phyloP scores from a whole-genome alignment of 2,113 vertebrate genomes.

The Dolichallabes microphthalmus region DNA sequence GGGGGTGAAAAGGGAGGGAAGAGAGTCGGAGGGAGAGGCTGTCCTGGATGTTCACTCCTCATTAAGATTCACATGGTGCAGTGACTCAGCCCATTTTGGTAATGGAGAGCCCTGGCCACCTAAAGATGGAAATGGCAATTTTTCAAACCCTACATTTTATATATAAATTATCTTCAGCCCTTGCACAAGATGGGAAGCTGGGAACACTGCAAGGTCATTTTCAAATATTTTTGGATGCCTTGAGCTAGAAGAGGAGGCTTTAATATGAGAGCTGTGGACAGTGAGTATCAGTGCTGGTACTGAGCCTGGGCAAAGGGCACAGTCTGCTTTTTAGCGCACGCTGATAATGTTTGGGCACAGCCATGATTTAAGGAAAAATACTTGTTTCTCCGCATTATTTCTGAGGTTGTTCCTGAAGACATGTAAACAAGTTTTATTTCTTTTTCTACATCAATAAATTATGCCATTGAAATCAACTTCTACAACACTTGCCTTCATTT shows the following conservation, averaged over 20 bases:
- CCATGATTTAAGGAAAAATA: conserved; percentile 12
- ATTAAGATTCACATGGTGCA: conserved; percentile 73
- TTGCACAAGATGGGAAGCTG: conserved; percentile 58
- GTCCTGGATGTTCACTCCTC: conserved; percentile 56
- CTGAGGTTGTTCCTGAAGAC: neutral
- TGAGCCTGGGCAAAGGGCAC: conserved; percentile 16
- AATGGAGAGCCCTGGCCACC: conserved; percentile 77
- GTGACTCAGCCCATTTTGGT: conserved; percentile 81
- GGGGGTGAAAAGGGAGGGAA: neutral
- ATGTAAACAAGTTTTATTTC: conserved; percentile 17
- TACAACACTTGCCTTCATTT: neutral
- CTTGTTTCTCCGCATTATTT: neutral
- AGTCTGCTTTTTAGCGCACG: conserved; percentile 18
- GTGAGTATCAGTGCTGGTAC: conserved; percentile 21
- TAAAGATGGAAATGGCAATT: conserved; percentile 79
- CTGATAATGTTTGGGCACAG: conserved; percentile 18
- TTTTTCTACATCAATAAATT: conserved; percentile 12
- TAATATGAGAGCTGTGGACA: conserved; percentile 59
- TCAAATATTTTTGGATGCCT: conserved; percentile 65
- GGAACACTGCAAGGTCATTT: conserved; percentile 71
- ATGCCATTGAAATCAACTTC: neutral
- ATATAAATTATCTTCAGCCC: conserved; percentile 78
- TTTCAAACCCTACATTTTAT: conserved; percentile 75
- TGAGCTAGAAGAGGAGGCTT: conserved; percentile 48
- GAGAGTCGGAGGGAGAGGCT: conserved; percentile 28